Evolutionary conservation across 2,888 invertebrate species (phyloP).

Genomic region (Leptopilina syphax): DNA sequence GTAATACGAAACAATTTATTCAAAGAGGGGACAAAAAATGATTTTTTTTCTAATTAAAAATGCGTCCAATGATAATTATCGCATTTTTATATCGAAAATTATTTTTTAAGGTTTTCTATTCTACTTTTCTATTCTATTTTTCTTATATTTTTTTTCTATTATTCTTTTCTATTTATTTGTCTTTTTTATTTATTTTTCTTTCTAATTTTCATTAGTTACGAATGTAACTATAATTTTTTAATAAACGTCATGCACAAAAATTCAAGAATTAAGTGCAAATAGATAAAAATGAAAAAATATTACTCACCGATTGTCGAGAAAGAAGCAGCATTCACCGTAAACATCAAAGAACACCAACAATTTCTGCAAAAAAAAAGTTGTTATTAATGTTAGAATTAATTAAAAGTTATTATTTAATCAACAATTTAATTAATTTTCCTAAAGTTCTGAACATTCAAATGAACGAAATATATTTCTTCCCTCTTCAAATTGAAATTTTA

Average conservation of each 20-base stretch:
- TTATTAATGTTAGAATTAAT: too few relatives aligned
- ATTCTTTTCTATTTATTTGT: too few relatives aligned
- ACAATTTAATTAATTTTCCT: background rate
- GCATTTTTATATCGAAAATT: slow-evolving; percentile 54
- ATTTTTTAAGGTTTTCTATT: background rate
- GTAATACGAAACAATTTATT: background rate
- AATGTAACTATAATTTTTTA: too few relatives aligned
- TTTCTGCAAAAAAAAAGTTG: background rate
- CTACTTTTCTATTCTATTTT: background rate
- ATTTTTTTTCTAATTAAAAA: slow-evolving; percentile 50
- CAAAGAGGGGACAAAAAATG: slow-evolving; percentile 19
- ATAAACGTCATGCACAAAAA: too few relatives aligned
- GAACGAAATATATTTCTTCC: too few relatives aligned
- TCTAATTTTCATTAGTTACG: too few relatives aligned
- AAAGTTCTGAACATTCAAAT: too few relatives aligned
- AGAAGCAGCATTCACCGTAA: background rate
- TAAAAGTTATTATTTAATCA: background rate
- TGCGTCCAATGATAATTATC: slow-evolving; percentile 61
- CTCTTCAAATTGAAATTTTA: too few relatives aligned
- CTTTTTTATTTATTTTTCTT: too few relatives aligned
- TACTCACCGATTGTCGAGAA: background rate
- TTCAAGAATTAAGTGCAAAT: too few relatives aligned
- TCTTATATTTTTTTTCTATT: too few relatives aligned
- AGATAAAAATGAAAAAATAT: background rate
- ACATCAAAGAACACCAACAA: background rate